Evolutionary conservation across 2,113 vertebrate species (phyloP).

Genomic region (Misgurnus mizolepis): DNA sequence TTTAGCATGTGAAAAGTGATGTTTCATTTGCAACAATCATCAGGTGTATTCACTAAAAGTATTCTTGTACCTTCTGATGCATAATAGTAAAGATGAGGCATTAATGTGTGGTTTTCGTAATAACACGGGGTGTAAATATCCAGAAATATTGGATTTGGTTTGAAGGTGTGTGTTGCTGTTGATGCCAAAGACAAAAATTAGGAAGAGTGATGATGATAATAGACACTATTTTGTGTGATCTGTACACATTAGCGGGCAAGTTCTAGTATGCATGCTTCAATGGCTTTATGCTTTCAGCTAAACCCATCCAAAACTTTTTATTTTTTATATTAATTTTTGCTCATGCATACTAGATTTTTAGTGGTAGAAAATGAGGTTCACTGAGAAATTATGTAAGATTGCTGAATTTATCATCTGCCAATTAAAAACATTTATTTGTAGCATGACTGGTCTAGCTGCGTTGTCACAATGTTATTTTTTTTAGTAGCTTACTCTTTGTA

Average conservation of each 20-base stretch:
- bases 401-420: too few species aligned
- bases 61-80: background rate
- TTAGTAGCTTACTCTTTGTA: too few species aligned
- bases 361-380: too few species aligned
- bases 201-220: background rate
- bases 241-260: background rate
- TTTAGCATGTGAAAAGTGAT: background rate
- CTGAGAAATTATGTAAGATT: too few species aligned
- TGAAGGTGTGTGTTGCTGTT: background rate
- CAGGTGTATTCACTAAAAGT: conserved; percentile 1
- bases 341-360: too few species aligned
- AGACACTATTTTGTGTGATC: background rate
- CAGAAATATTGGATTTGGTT: background rate
- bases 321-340: too few species aligned
- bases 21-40: background rate
- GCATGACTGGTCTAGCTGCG: background rate
- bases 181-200: background rate
- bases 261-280: too few species aligned
- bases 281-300: too few species aligned
- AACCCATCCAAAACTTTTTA: too few species aligned
- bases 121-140: background rate
- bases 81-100: too few species aligned
- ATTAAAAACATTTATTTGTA: background rate
- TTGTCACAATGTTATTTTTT: background rate
- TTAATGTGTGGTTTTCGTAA: background rate